Base-by-base conservation (phyloP, 2,797 vertebrate species). In the Clarias platycephalus region DNA sequence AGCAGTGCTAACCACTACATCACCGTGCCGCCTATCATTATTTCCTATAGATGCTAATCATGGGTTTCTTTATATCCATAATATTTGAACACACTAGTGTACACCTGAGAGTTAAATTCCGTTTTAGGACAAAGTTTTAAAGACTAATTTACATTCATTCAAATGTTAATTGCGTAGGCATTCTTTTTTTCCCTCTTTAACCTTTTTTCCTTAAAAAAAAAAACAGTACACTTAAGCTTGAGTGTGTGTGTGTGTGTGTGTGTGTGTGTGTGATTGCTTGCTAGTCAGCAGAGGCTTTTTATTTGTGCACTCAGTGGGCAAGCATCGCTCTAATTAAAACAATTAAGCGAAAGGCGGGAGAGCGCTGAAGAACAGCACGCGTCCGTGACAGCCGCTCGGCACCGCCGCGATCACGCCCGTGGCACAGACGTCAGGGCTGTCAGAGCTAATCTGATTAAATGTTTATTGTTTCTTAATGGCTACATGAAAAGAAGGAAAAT, bases 311-410 rank as follows among this genome's bases (percentile, higher is more conserved):
- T 79, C 86, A 84, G 85, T 76, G 76, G 90, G 90, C 88, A 67
- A 85, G 82, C 64, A 20, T 85, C 67, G 58, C 83, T 83, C 86
- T 90, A 90, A 92, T 91, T 92, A 90, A 90, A 90, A 89, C 89
- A 91, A 90, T 90, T 91, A 90, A 89, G 91, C 86, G 83, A 90
- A 88, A 89, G 60, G 63, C 82, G 82, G 87, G 88, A 76, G 87
- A 88, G 87, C 71, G 49, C 84, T 85, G 80, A 83, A 89, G 84
- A 88, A 86, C 88, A 82, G 88, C 80, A 85, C 85, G 81, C 88
- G 88, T 90, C 89, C 87, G 80, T 75, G 74, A 84, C 83, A 88
- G 84, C 75, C 87, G 84, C 90, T 89, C 75, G 78, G 85, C 85
- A 76, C 85, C 79, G 71, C 86, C 88, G 88, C 89, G 85, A 88